Percentiles rank a stretch among this genome's conserved stretches.
Evolutionary conservation across 2,888 invertebrate genomes (phyloP).

Genomic region (Sceliomorpha sp.): DNA sequence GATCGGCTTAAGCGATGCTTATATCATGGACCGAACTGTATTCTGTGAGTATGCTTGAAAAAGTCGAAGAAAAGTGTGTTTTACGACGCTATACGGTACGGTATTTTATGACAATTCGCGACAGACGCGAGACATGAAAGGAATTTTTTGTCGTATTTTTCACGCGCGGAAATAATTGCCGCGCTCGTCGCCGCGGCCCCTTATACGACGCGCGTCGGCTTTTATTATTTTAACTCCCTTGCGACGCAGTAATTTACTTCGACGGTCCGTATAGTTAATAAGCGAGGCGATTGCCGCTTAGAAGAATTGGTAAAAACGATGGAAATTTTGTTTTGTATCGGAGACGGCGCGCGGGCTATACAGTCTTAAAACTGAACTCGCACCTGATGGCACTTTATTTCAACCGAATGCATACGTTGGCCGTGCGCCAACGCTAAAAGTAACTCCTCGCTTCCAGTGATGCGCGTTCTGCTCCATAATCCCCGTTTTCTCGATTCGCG

Average conservation of each 20-base stretch:
- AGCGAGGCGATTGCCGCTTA: background rate
- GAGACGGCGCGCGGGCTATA: slow-evolving; percentile 9
- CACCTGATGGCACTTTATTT: slow-evolving; percentile 60
- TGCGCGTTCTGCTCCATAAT: slow-evolving; percentile 49
- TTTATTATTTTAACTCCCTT: too few species aligned
- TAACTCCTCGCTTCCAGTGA: slow-evolving; percentile 27
- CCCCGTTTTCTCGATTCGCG: slow-evolving; percentile 34
- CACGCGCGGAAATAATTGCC: too few species aligned
- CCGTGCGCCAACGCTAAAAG: slow-evolving; percentile 54
- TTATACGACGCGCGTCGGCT: too few species aligned
- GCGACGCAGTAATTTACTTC: too few species aligned
- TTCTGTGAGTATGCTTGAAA: slow-evolving; percentile 87
- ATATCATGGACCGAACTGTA: slow-evolving; percentile 92
- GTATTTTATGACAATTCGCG: background rate
- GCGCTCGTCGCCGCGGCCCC: too few species aligned
- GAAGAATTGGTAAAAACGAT: background rate
- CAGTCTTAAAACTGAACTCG: slow-evolving; percentile 21
- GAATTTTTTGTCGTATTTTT: slow-evolving; percentile 2
- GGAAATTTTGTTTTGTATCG: slow-evolving; percentile 7
- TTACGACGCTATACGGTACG: background rate
- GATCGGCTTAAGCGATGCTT: slow-evolving; percentile 98
- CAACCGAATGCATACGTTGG: slow-evolving; percentile 45
- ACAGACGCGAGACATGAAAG: slow-evolving; percentile 1
- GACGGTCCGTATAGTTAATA: too few species aligned
- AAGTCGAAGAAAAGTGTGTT: background rate